These are phyloP conservation scores for Ifrita kowaldi DNA, from an alignment of 2,113 vertebrate species.

Conservation along the genomic window DNA sequence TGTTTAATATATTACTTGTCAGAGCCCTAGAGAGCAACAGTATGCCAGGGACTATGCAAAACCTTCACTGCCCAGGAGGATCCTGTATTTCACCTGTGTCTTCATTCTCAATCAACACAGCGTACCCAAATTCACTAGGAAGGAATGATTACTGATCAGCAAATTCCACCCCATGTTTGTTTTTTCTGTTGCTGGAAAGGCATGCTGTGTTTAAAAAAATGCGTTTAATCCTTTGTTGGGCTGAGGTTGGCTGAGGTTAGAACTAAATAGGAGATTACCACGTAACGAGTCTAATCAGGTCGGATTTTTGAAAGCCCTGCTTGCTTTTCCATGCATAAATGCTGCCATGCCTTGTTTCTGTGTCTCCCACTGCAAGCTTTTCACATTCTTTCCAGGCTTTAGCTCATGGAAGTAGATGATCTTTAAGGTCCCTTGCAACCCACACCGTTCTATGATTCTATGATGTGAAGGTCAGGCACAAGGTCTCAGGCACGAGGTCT, in stretches of 20 bases:
- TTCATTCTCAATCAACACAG: neutral
- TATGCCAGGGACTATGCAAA: neutral
- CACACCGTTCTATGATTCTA: neutral
- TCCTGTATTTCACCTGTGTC: neutral
- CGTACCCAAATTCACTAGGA: neutral
- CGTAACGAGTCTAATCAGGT: constrained; percentile 51
- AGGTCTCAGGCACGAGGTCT: neutral
- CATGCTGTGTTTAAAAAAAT: constrained; percentile 31
- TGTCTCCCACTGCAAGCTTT: constrained; percentile 6
- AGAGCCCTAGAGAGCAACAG: neutral
- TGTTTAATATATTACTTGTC: constrained; percentile 62
- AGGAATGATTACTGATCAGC: constrained; percentile 37
- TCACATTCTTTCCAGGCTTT: constrained; percentile 45
- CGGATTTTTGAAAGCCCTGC: constrained; percentile 53
- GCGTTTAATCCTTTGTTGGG: constrained; percentile 5
- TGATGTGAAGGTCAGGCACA: neutral
- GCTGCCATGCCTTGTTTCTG: constrained; percentile 25
- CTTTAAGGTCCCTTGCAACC: neutral
- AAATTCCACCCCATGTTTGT: constrained; percentile 23
- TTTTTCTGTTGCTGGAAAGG: constrained; percentile 40
- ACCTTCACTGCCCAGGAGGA: neutral
- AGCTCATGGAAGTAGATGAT: neutral
- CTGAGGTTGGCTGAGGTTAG: constrained; percentile 39
- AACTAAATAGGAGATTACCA: constrained; percentile 41
- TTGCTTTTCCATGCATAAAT: constrained; percentile 54